phyloP scores from a whole-genome alignment of 2,888 invertebrate genomes.

The Hypomecis punctinalis region DNA sequence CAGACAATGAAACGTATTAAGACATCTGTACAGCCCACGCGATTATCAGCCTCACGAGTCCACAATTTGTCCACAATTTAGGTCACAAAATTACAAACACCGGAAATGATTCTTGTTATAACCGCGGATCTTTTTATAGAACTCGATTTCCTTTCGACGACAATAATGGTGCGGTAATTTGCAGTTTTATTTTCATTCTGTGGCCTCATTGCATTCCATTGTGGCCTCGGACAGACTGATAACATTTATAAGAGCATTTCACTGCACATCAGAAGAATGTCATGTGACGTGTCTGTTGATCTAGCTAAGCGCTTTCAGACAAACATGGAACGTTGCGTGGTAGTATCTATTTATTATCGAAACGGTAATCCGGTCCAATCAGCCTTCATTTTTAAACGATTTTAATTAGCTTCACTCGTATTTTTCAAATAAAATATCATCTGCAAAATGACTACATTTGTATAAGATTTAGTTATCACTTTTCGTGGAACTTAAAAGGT shows the following conservation, averaged over 20 bases:
- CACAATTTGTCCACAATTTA: conserved; percentile 28
- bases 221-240: conserved; percentile 9
- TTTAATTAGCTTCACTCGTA: too few species aligned
- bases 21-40: background rate
- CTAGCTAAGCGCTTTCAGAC: background rate
- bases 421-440: too few species aligned
- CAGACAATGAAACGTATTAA: background rate
- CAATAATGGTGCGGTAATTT: conserved; percentile 23
- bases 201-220: conserved; percentile 13
- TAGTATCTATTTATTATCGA: background rate
- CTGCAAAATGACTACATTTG: too few species aligned
- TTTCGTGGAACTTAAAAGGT: background rate
- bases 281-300: background rate
- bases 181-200: conserved; percentile 8
- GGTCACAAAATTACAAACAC: conserved; percentile 18
- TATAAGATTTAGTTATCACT: too few species aligned
- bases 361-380: too few species aligned
- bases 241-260: conserved; percentile 4
- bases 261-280: background rate
- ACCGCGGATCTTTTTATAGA: conserved; percentile 17
- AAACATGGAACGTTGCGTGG: background rate
- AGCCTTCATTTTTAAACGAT: too few species aligned
- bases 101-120: conserved; percentile 28
- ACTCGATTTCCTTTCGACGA: conserved; percentile 18
- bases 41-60: conserved; percentile 13